These are phyloP conservation scores for Benitochromis conjunctus DNA, from an alignment of 2,113 vertebrate genomes.

Conservation along the genomic window DNA sequence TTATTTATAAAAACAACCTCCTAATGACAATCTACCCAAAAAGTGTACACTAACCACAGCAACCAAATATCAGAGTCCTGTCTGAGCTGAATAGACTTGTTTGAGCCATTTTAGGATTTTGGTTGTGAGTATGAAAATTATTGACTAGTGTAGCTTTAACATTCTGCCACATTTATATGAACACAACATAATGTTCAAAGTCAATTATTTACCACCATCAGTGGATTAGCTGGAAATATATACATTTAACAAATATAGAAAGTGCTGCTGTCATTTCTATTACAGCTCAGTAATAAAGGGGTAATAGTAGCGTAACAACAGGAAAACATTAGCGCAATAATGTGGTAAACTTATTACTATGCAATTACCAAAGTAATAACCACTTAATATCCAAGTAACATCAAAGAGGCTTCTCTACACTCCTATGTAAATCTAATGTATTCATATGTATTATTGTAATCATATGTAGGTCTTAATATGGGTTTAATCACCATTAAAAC, in stretches of 20 bases:
- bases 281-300: not conserved
- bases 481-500: not conserved
- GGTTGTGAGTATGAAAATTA: not conserved
- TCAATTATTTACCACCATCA: not conserved
- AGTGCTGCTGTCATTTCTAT: too few relatives aligned
- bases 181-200: not conserved
- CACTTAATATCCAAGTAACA: not conserved
- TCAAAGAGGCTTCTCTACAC: not conserved
- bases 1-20: not conserved
- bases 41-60: not conserved
- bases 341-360: not conserved
- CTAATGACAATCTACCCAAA: not conserved
- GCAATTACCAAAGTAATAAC: not conserved
- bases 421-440: not conserved
- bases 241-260: not conserved
- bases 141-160: fast-evolving
- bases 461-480: not conserved
- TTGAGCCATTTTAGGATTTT: not conserved
- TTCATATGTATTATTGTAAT: not conserved
- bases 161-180: not conserved
- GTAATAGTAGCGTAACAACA: not conserved
- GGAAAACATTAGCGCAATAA: not conserved
- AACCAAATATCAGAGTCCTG: not conserved
- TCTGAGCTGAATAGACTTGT: not conserved
- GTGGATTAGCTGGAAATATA: not conserved